Conservation (phyloP, 1,140 invertebrate genomes). For the Drosophila oshimai region DNA sequence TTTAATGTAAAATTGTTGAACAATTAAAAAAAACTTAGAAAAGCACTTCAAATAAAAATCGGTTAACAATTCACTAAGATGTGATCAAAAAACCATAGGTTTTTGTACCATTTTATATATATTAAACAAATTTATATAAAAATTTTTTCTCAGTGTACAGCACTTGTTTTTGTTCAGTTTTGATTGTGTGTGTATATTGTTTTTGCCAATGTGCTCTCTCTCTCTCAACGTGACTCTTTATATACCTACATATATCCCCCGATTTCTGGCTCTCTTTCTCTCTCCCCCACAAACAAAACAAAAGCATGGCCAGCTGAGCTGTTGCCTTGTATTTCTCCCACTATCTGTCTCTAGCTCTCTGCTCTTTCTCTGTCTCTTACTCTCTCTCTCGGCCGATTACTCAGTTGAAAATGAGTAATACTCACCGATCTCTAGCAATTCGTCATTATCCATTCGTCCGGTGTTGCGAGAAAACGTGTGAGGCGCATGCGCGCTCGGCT, state of each 20-base stretch:
- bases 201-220: constrained; percentile 2
- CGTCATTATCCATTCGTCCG: constrained; percentile 60
- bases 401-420: constrained; percentile 21
- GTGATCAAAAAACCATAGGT: no score
- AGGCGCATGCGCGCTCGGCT: constrained; percentile 69
- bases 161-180: constrained; percentile 57
- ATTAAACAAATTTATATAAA: no score
- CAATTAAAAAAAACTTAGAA: no score
- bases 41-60: no score
- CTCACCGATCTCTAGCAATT: constrained; percentile 2
- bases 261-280: not conserved
- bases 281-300: constrained; percentile 56
- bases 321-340: constrained; percentile 11
- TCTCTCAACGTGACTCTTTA: constrained; percentile 1
- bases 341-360: not conserved
- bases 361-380: no score
- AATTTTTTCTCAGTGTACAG: constrained; percentile 9
- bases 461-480: constrained; percentile 64
- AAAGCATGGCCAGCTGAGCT: constrained; percentile 10
- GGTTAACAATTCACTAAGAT: no score
- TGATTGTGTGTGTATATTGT: constrained; percentile 7
- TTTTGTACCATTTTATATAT: no score
- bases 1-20: no score
- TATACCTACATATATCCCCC: not conserved
- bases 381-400: not conserved